Base-by-base conservation (phyloP, 2,797 vertebrate genomes). In the Gila robusta region DNA sequence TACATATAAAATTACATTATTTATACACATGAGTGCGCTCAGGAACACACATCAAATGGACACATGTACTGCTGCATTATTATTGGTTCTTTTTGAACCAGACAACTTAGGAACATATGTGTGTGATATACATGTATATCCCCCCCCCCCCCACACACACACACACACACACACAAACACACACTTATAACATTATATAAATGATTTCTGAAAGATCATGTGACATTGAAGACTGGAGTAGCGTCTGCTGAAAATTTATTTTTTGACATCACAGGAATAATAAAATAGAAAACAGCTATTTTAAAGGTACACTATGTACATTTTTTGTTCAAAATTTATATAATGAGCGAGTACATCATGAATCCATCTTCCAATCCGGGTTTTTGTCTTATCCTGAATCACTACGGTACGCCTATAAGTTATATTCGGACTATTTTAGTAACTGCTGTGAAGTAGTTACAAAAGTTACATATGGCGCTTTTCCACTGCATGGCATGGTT, bases 1-100 rank as follows among this genome's bases (percentile, higher is more conserved):
- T 80, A 66, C 32, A 73, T 73, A 86, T 74, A n/a, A 81, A 86
- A 81, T 86, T 67, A 81, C 41, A 73, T 74, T 81, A 81, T 86
- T 74, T 86, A 81, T 74, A 81, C 84, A 86, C 84, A 73, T 66
- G 69, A 81, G 28, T 66, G 69, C 28, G 2, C 69, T 56, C 44
- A 67, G n/a, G 59, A 86, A 39, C 70, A 64, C 56, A 54, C 70
- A 39, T 74, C 70, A 64, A 74, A 79, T 1, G 5, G n/a, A 44
- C 21, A 26, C 14, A 16, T 78, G 35, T 78, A 59, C n/a, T 79
- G 16, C 78, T 54, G 14, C 32, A 39, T 37, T 37, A 19, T 54
- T 81, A 69, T 49, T 52, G 64, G 44, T 69, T 81, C 23, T 67
- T 49, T 79, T 66, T 23, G 26, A 52, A 47, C 79, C 39, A 67